Evolutionary conservation across 2,888 invertebrate species (phyloP).

Genomic region (Oithona nana): DNA sequence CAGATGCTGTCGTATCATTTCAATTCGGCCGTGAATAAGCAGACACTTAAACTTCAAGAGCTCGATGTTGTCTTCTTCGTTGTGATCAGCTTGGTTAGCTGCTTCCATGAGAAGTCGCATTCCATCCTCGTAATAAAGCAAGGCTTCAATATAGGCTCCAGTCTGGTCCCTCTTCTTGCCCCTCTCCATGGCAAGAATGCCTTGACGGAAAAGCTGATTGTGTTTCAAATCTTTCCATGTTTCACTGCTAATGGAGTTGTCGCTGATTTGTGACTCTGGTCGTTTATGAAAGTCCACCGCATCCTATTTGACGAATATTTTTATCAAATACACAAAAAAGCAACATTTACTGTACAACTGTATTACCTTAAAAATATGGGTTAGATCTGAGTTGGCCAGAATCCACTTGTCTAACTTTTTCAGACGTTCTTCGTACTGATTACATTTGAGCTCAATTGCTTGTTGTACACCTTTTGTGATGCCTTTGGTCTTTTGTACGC

Average conservation of each 20-base stretch:
- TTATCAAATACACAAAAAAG: no score
- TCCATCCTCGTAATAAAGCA: not conserved
- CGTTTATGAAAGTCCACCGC: no score
- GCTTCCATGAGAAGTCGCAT: not conserved
- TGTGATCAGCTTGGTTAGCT: not conserved
- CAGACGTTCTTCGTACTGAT: constrained; percentile 1
- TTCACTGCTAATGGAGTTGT: no score
- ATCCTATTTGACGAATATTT: no score
- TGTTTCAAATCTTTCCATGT: not conserved
- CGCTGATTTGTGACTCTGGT: no score
- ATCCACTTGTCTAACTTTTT: not conserved
- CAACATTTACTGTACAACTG: no score
- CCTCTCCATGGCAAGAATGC: not conserved
- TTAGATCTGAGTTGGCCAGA: not conserved
- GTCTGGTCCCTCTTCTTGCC: not conserved
- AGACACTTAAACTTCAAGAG: not conserved
- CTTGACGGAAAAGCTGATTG: not conserved
- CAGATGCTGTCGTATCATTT: not conserved
- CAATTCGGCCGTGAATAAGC: not conserved
- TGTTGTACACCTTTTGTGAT: not conserved
- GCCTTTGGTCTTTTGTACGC: not conserved
- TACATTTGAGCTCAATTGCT: constrained; percentile 1
- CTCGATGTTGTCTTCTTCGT: not conserved
- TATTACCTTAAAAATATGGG: not conserved
- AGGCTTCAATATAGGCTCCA: not conserved